Percentiles rank a stretch among this genome's conserved stretches.
Evolutionary conservation across 1,140 invertebrate species (phyloP).

Genomic region (Pemphigus obesinymphae): DNA sequence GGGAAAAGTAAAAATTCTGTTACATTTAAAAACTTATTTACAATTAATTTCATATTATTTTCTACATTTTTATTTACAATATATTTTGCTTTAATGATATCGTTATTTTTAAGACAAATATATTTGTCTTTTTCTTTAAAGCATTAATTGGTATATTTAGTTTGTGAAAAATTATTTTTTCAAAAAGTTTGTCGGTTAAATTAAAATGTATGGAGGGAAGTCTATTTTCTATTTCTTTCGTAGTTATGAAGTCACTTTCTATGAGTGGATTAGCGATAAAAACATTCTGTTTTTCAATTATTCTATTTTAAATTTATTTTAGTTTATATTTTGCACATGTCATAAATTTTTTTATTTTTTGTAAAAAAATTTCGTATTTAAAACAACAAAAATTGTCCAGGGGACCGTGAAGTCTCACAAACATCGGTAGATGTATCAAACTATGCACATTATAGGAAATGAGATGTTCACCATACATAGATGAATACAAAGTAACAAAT

Average conservation of each 20-base stretch:
- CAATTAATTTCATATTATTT: background rate
- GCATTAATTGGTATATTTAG: background rate
- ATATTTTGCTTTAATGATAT: background rate
- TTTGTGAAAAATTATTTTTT: background rate
- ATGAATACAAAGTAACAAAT: background rate
- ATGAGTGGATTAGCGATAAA: background rate
- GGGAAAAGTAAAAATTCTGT: background rate
- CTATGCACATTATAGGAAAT: constrained; percentile 9
- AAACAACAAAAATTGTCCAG: background rate
- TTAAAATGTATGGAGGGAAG: background rate
- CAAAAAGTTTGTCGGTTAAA: background rate
- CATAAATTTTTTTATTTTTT: background rate
- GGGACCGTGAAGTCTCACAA: background rate
- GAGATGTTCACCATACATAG: background rate
- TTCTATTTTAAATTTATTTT: background rate
- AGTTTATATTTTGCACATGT: background rate
- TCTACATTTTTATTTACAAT: background rate
- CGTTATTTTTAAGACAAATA: background rate
- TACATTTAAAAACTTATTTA: background rate
- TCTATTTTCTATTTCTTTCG: background rate
- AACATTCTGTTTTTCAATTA: background rate
- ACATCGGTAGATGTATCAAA: background rate
- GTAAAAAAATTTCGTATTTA: background rate
- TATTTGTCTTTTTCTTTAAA: background rate
- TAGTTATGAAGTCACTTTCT: background rate